Base-by-base conservation (phyloP, 1,140 invertebrate genomes). In the Drosophila littoralis region DNA sequence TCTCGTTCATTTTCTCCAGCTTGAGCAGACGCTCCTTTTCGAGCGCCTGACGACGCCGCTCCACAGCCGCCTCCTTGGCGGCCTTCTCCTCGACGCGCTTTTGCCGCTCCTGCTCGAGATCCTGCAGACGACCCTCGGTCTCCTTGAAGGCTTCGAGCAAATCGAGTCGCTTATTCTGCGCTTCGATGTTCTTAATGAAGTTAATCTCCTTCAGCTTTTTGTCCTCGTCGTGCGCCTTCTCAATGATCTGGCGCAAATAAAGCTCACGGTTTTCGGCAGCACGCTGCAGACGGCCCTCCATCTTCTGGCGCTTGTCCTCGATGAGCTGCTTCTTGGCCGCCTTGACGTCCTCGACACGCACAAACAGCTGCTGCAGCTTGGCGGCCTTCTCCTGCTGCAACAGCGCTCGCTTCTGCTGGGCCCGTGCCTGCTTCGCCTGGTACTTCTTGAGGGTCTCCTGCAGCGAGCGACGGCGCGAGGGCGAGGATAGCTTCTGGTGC, bases 141-240 rank as follows among this genome's bases (percentile, higher is more conserved):
- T 97, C 96, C 69, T 97, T 95, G 78, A 96, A 96, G 35, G 96
- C 94, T 9, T 96, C 96, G 77, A 98, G 93, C 79, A 98, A 96
- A 93, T 99, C 98, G 90, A 98, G 96, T 5, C 97, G 93, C 83
- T 98, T 97, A 92, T 99, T 99, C 93, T 99, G 97, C 1, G 98
- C 98, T 91, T 99, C 97, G 2, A 99, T 93, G 85, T 97, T 97
- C 93, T 99, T 99, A 59, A 99, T 99, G 92, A 99, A 99, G 33
- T 98, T 98, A 69, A 99, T 99, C 94, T 99, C 98, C 81, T 98
- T 97, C 0, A 98, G 94, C 93, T 99, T 99, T 46, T 98, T 97
- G 77, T 99, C 98, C 93, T 99, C 98, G 83, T 99, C 98, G 81
- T 99, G 98, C 2, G 98, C 98, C 93, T 99, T 99, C 63, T 96